These are phyloP conservation scores for Tribolium madens DNA, from an alignment of 1,140 invertebrate genomes.

Conservation along the genomic window DNA sequence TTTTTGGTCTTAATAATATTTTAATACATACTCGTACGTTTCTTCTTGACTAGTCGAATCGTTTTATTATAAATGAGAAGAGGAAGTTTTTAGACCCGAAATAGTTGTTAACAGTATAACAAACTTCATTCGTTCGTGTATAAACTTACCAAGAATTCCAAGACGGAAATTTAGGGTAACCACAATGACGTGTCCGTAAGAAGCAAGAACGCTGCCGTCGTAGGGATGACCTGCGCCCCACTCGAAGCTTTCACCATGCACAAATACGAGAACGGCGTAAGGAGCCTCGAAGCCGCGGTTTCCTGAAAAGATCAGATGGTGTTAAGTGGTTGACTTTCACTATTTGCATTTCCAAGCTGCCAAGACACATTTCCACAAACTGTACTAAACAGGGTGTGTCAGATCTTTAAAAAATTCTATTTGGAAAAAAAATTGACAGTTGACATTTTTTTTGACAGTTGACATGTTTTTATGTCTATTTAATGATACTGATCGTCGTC, in stretches of 20 bases:
- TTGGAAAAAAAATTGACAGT: no score
- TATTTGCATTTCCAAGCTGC: neutral
- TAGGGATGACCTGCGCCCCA: constrained; percentile 88
- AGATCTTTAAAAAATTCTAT: no score
- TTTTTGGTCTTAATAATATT: constrained; percentile 21
- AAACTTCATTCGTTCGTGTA: constrained; percentile 1
- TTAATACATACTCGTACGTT: neutral
- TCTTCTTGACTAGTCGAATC: neutral
- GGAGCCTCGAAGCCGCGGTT: constrained; percentile 81
- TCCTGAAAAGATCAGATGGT: constrained; percentile 66
- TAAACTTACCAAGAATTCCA: constrained; percentile 82
- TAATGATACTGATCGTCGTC: no score
- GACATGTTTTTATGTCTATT: no score
- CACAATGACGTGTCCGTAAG: constrained; percentile 89
- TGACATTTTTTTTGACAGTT: no score
- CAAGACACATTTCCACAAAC: no score
- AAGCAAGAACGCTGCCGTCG: constrained; percentile 88
- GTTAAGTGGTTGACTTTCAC: neutral
- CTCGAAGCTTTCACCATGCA: constrained; percentile 88
- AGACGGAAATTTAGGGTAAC: constrained; percentile 91
- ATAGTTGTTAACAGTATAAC: constrained; percentile 4
- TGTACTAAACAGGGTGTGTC: no score
- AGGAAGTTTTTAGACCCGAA: neutral
- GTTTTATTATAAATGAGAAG: neutral
- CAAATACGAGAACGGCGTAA: constrained; percentile 84